phyloP scores from a whole-genome alignment of 2,888 invertebrate genomes.

The Diarsia rubi region DNA sequence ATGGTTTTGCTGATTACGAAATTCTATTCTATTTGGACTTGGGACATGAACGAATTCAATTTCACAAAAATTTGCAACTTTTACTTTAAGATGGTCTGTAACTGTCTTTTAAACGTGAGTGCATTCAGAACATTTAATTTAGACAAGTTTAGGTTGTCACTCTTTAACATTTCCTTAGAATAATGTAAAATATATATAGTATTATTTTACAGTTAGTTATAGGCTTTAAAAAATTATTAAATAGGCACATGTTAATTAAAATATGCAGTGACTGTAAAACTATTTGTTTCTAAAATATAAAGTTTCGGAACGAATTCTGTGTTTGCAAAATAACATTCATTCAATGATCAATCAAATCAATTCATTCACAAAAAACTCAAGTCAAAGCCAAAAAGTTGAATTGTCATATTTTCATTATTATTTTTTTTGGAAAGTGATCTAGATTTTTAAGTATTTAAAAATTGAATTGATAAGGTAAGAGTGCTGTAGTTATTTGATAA shows the following conservation, averaged over 20 bases:
- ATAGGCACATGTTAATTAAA: not conserved
- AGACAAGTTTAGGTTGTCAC: not conserved
- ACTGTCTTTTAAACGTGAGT: conserved; percentile 1
- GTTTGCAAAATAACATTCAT: conserved; percentile 38
- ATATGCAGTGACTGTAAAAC: no score
- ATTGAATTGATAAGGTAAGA: conserved; percentile 68
- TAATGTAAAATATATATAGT: accelerated
- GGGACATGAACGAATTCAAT: not conserved
- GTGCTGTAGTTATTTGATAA: conserved; percentile 19
- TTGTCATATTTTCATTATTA: conserved; percentile 76
- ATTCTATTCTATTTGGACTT: not conserved
- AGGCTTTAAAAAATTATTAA: not conserved
- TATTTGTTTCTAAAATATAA: not conserved
- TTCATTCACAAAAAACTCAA: conserved; percentile 67
- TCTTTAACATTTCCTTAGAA: not conserved
- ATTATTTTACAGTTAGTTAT: not conserved
- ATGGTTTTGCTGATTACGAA: not conserved
- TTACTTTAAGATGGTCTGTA: not conserved
- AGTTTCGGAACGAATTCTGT: conserved; percentile 12
- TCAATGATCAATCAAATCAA: conserved; percentile 50
- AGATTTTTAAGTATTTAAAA: conserved; percentile 51
- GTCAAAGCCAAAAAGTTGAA: conserved; percentile 81
- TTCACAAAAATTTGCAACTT: not conserved
- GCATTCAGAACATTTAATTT: conserved; percentile 11
- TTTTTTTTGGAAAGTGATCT: conserved; percentile 65